These are phyloP conservation scores for Lacerta bilineata DNA, from an alignment of 2,797 vertebrate species.

Conservation along the genomic window DNA sequence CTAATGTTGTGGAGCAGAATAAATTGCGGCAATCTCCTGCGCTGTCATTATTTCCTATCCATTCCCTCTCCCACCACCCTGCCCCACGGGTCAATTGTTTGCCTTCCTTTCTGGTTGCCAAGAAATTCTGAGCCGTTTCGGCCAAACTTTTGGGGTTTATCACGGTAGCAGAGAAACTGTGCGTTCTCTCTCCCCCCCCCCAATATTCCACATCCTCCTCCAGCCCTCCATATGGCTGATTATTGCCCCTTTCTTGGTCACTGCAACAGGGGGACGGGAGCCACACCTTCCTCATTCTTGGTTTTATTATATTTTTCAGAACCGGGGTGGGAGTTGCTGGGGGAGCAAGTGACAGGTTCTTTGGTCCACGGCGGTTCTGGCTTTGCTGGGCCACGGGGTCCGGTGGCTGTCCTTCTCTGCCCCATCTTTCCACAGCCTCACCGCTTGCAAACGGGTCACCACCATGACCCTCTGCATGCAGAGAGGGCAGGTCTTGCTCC, in stretches of 20 bases:
- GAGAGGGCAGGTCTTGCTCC: conserved; percentile 87
- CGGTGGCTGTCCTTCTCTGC: neutral
- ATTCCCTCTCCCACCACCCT: too few relatives aligned
- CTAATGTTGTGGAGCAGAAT: too few relatives aligned
- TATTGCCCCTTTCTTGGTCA: neutral
- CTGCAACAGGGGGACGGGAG: neutral
- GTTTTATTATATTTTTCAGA: neutral
- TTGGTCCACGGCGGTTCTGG: neutral
- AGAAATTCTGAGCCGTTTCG: too few relatives aligned
- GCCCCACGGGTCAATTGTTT: neutral
- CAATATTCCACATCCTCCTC: too few relatives aligned
- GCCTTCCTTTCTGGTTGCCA: neutral
- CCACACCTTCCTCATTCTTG: neutral
- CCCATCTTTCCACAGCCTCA: conserved; percentile 69
- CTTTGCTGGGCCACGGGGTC: neutral
- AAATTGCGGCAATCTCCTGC: too few relatives aligned
- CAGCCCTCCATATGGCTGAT: neutral
- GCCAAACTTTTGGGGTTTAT: neutral
- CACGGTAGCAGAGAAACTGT: too few relatives aligned
- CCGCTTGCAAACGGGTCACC: conserved; percentile 74
- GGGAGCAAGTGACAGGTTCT: neutral
- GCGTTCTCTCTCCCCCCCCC: too few relatives aligned
- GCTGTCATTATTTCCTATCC: too few relatives aligned
- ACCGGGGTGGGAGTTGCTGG: neutral
- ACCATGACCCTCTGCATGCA: conserved; percentile 88